Evolutionary conservation across 2,113 vertebrate species (phyloP), one percentile per base, ranked within the genome.

Genomic region (Vicugna pacos): DNA sequence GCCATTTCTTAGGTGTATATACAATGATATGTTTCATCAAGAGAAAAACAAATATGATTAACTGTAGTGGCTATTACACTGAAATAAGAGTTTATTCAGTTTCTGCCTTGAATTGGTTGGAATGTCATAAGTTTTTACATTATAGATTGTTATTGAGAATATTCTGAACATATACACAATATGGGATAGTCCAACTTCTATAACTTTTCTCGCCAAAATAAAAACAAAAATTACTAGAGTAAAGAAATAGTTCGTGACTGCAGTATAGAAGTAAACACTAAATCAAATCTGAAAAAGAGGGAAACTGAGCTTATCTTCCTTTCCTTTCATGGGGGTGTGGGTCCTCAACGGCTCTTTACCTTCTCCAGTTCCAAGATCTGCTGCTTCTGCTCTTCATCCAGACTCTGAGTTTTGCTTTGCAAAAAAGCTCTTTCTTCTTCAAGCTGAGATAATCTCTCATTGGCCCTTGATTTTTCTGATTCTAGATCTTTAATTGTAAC

Each of bases 401-500:
- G 97, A 48, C 98, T 99, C 85, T 99, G 99, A 88, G 99, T 99
- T 98, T 99, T 99, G 98, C 95, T 99, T 97, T 99, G 99, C 96
- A 99, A 94, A 22, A 99, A 97, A 97, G 99, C 99, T 97, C 99
- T 98, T 98, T 99, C 99, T 72, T 99, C 99, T 98, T 99, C 99
- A 98, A 99, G 98, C 8, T 99, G 99, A 93, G 99, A 97, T 83
- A 99, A 98, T 97, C 99, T 99, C 97, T 99, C 99, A 97, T 99
- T 99, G 98, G 99, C 98, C 91, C 99, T 99, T 94, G 98, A 99
- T 73, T 99, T 99, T 98, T 99, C 99, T n/a, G 99, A 99, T 98
- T 99, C 99, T 98, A 99, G 98, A 98, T 99, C 99, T 97, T 99
- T 99, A 98, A 99, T 99, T 97, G 99, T 99, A 64, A 99, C 99